Conservation (phyloP, 2,113 vertebrate species). For the Eulacestoma nigropectus region DNA sequence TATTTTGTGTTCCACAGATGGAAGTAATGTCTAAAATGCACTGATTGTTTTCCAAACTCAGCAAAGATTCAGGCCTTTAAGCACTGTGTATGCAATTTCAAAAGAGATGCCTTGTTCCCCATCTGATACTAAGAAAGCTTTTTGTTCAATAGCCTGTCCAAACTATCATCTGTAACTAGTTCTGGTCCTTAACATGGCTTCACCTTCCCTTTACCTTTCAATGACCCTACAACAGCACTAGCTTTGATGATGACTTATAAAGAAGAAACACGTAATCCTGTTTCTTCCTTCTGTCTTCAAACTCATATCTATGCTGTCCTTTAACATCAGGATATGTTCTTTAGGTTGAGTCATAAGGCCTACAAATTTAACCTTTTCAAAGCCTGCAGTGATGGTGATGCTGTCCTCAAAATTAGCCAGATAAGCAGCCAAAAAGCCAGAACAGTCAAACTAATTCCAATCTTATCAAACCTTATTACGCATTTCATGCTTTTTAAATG, state of each 20-base stretch:
- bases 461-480: background rate
- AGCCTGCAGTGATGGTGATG: background rate
- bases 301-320: background rate
- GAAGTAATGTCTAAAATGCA: background rate
- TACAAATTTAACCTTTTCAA: background rate
- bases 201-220: background rate
- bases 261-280: background rate
- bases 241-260: background rate
- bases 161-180: background rate
- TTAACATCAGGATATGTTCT: background rate
- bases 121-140: background rate
- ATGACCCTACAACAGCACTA: background rate
- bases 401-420: background rate
- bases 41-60: background rate
- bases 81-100: background rate
- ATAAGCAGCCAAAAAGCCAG: background rate
- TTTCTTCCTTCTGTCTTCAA: background rate
- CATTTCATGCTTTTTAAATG: background rate
- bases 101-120: background rate
- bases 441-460: background rate
- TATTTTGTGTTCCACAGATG: conserved; percentile 22
- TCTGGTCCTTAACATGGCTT: background rate
- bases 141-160: background rate
- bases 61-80: background rate
- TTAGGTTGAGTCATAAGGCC: background rate